Evolutionary conservation across 2,888 invertebrate species (phyloP), one percentile per base, ranked within the genome.

Genomic region (Phyto melanocephala): DNA sequence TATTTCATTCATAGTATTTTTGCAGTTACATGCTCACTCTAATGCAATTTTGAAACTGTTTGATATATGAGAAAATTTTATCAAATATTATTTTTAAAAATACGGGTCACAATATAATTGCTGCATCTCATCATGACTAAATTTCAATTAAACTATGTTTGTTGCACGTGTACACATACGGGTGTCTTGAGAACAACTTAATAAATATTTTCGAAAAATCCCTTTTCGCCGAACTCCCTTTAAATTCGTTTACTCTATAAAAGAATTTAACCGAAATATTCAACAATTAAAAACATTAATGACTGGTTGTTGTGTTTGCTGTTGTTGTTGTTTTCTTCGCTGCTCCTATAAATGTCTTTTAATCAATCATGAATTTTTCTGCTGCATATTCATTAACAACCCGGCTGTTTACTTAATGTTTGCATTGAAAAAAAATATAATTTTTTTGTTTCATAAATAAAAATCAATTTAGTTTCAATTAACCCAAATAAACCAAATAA

Each of bases 391-490:
- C 65, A 37, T 24, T 17, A 58, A 67, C 56, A 75, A 13, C 24
- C 37, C 37, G 37, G 15, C 0, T 24, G 13, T 47, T 65, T 60
- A 37, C n/a, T 28, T 37, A 42, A 54, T 56, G 58, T 56, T 20
- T 42, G 42, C 65, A 71, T 76, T 71, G 37, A 60, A 65, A n/a
- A n/a, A n/a, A n/a, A n/a, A n/a, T n/a, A n/a, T n/a, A n/a, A 67
- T 58, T 52, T 35, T 52, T 47, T 75, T 50, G 22, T 70, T 70
- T 62, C 62, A 77, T 45, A 68, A 77, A 81, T 81, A 67, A 71
- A 77, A 82, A 82, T 82, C 82, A 79, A 82, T 82, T 82, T 82
- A 67, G 60, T 79, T 82, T 82, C 82, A 79, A 82, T 82, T 82
- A 82, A 82, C 82, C 82, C 67, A 82, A 79, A 82, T 82, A 76